Percentiles rank a stretch among this genome's conserved stretches.
phyloP scores from a whole-genome alignment of 2,888 invertebrate species.

The Agriopis marginaria region DNA sequence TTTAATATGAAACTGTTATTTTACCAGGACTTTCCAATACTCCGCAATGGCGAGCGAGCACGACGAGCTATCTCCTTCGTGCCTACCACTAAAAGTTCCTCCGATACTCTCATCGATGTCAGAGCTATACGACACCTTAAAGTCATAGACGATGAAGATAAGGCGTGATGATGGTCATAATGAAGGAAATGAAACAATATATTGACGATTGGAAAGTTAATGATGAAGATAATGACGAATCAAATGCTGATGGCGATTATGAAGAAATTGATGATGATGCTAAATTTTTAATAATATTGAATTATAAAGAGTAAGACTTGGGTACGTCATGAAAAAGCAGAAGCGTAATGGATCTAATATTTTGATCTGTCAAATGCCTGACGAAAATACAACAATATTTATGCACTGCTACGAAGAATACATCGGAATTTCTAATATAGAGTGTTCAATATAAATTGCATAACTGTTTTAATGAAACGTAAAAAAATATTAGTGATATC shows the following conservation, averaged over 20 bases:
- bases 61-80: conserved; percentile 90
- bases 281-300: not conserved
- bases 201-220: not conserved
- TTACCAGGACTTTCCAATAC: conserved; percentile 81
- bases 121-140: conserved; percentile 75
- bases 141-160: conserved; percentile 72
- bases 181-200: not conserved
- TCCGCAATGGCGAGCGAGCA: conserved; percentile 87
- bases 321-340: too few relatives aligned
- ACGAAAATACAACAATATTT: too few relatives aligned
- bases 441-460: too few relatives aligned
- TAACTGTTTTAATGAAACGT: too few relatives aligned
- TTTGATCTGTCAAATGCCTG: too few relatives aligned
- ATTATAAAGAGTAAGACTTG: too few relatives aligned
- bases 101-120: conserved; percentile 80
- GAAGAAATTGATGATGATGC: not conserved
- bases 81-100: conserved; percentile 87
- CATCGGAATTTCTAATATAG: too few relatives aligned
- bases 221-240: not conserved
- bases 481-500: too few relatives aligned
- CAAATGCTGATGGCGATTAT: too few relatives aligned
- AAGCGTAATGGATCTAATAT: too few relatives aligned
- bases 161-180: conserved; percentile 54
- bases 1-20: not conserved
- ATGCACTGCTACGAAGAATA: too few relatives aligned